A percentile compares a stretch with the other conserved stretches of the same genome.
These are phyloP conservation scores for Pocillopora damicornis DNA, from an alignment of 64 coral and sea anemone species.

Conservation along the genomic window DNA sequence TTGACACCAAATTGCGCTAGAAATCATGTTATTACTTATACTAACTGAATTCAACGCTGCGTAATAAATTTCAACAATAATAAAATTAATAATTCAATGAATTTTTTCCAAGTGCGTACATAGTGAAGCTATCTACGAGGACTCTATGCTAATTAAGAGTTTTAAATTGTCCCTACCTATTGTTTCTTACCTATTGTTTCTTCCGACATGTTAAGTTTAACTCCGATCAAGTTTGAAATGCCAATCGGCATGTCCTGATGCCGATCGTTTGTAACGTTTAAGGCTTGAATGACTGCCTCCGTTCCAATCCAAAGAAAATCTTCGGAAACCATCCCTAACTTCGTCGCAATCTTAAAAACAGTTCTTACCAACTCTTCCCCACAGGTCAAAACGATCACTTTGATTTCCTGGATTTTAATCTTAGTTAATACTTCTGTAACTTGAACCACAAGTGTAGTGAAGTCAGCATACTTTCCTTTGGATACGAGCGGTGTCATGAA, in stretches of 20 bases:
- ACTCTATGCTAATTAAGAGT: too few relatives aligned
- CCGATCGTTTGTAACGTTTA: background rate
- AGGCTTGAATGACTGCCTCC: background rate
- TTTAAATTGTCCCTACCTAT: background rate
- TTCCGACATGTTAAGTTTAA: background rate
- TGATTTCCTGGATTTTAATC: background rate
- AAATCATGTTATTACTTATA: too few relatives aligned
- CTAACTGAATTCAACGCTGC: background rate
- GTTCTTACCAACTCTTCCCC: background rate
- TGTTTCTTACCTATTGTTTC: conserved; percentile 28
- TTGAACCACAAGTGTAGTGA: background rate
- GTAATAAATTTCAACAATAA: background rate
- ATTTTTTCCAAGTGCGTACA: too few relatives aligned
- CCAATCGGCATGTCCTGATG: background rate
- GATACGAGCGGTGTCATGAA: background rate
- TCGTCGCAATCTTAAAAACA: background rate
- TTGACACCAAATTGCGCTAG: too few relatives aligned
- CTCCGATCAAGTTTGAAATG: conserved; percentile 6
- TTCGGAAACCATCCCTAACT: conserved; percentile 5
- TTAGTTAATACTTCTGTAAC: background rate
- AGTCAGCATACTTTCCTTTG: background rate
- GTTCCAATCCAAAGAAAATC: conserved; percentile 37
- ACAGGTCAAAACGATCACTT: conserved; percentile 25
- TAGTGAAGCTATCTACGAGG: too few relatives aligned
- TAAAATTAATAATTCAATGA: background rate